Base-by-base conservation (phyloP, 2,797 vertebrate genomes). In the Halcyon leucocephala region DNA sequence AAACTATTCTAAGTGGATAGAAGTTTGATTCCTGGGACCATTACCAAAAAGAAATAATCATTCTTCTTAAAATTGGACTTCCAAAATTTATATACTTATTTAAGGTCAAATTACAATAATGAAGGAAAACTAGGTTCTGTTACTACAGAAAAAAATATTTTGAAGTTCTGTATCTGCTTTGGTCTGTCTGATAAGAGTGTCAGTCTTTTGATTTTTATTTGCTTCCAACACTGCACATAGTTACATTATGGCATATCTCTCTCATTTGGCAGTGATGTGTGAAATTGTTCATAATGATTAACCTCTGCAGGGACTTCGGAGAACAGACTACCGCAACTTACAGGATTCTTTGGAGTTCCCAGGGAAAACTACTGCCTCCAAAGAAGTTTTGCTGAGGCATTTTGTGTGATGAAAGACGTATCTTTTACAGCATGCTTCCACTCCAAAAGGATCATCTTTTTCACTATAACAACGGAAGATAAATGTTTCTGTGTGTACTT, bases 271-370 rank as follows among this genome's bases (percentile, higher is more conserved):
- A 82, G 11, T 28, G 25, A 62, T n/a, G 20, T 83, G 31, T 86
- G 37, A 93, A 88, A 84, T 46, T 76, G 31, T 42, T 86, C 65
- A 7, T 69, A 26, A 85, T 29, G 18, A 72, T 81, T 71, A 91
- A 74, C 33, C 17, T 69, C 76, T 81, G 39, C 25, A 41, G 52
- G 24, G 41, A 81, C 49, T 57, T 80, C 14, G 33, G 26, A 26
- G n/a, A 74, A 64, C 35, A 62, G 21, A 72, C 4, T 67, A 35
- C 16, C 41, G 37, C 20, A 83, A 46, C 14, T 88, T 73, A 28
- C 4, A 67, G 21, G 48, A 64, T 55, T 70, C 8, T 78, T 11
- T 14, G 37, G 12, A 39, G 39, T 60, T 79, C 12, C 26, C n/a
- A 54, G 12, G 24, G 26, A 94, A 76, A 76, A 41, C 28, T 66